These are phyloP conservation scores for Bufo bufo DNA, from an alignment of 2,113 vertebrate species.

Conservation along the genomic window DNA sequence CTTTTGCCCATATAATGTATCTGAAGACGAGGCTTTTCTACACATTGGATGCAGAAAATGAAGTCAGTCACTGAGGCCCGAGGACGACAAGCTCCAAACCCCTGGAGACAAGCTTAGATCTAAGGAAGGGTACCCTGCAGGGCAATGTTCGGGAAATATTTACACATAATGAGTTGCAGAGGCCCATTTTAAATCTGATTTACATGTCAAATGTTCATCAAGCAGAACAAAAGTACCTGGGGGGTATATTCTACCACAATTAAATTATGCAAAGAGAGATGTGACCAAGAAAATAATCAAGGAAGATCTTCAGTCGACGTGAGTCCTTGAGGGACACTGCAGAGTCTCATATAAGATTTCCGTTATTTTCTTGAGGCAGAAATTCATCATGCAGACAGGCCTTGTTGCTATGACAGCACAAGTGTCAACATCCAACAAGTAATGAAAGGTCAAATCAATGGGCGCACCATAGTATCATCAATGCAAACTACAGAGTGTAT, in stretches of 20 bases:
- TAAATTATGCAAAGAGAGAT: conserved; percentile 12
- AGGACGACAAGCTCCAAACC: not conserved
- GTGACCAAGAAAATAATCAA: conserved; percentile 33
- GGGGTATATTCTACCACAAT: conserved; percentile 1
- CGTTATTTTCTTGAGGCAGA: not conserved
- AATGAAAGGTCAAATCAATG: conserved; percentile 55
- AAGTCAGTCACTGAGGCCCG: not conserved
- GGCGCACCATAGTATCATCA: conserved; percentile 40
- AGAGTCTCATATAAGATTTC: not conserved
- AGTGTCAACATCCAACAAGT: conserved; percentile 52
- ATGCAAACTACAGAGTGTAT: conserved; percentile 49
- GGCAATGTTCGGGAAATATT: conserved; percentile 16
- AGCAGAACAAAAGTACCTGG: conserved; percentile 16
- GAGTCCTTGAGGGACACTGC: conserved; percentile 16
- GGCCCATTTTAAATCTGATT: not conserved
- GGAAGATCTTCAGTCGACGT: not conserved
- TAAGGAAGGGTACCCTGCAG: conserved; percentile 18
- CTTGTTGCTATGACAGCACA: conserved; percentile 54
- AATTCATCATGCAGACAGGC: conserved; percentile 34
- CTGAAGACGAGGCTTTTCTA: not conserved
- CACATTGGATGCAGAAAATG: not conserved
- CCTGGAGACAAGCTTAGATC: not conserved
- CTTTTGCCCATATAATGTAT: too few relatives aligned
- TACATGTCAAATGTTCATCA: conserved; percentile 27
- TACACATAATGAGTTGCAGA: conserved; percentile 24